Conservation (phyloP, 2,888 invertebrate genomes). For the Eristalis tenax region DNA sequence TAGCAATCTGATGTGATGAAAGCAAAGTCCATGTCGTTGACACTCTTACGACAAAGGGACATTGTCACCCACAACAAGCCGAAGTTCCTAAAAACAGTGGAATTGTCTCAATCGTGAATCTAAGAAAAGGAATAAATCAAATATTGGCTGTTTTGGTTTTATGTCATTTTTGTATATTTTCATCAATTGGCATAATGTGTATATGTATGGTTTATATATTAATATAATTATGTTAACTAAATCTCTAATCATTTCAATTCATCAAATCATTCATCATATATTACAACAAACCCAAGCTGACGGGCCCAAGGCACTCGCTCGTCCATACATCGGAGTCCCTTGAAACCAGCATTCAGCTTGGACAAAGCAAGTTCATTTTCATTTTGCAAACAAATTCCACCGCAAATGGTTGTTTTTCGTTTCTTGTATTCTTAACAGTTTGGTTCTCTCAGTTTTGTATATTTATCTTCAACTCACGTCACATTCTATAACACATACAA, state of each 20-base stretch:
- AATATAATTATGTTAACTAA: conserved; percentile 60
- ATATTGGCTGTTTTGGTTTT: conserved; percentile 48
- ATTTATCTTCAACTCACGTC: conserved; percentile 37
- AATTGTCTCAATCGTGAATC: too few species aligned
- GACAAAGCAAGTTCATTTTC: conserved; percentile 26
- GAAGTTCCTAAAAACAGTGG: too few species aligned
- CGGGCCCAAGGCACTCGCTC: not conserved
- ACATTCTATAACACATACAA: conserved; percentile 51
- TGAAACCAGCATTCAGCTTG: conserved; percentile 15
- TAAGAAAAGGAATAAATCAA: not conserved
- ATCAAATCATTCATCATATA: conserved; percentile 65
- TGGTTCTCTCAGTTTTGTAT: conserved; percentile 67
- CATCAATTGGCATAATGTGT: conserved; percentile 70
- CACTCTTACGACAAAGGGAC: too few species aligned
- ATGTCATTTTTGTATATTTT: conserved; percentile 71
- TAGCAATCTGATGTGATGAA: too few species aligned
- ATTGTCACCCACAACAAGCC: too few species aligned
- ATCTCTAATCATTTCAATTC: conserved; percentile 56
- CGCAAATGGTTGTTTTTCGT: conserved; percentile 22
- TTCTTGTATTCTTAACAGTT: conserved; percentile 42
- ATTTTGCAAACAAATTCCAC: conserved; percentile 34
- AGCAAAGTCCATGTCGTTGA: too few species aligned
- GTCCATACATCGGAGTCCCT: not conserved
- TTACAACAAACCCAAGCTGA: conserved; percentile 54
- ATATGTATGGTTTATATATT: conserved; percentile 65